Evolutionary conservation across 2,113 vertebrate species (phyloP), one percentile per base, ranked within the genome.

Genomic region (Bagarius yarrelli): DNA sequence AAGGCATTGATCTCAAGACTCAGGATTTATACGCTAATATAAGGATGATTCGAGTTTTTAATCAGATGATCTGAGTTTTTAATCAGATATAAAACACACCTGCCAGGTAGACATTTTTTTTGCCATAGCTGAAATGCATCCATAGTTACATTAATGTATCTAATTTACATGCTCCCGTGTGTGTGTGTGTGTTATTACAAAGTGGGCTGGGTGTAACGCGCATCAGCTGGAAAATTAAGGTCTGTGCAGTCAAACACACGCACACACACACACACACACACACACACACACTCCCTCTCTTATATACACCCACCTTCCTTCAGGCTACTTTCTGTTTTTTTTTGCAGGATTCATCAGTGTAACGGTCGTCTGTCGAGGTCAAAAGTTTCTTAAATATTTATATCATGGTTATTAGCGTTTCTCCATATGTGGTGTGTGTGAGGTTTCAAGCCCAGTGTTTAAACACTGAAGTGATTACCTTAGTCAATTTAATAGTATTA

Each of bases 261-360:
- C 71, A 66, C 36, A 63, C 72, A 72, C n/a, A 76, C 40, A 63
- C 64, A 75, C 14, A 74, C 59, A 72, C 59, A 79, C 36, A 77
- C 53, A 36, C 67, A 72, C 59, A 34, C 59, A 60, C 66, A 70
- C 32, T 80, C 40, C 83, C 59, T 86, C 32, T 44, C 32, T 50
- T 34, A 70, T 63, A 60, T 61, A 18, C n/a, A 13, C 81, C 73
- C 74, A 78, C 63, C 69, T 86, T 73, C 74, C 53, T 79, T 86
- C 70, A 63, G 85, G 79, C 85, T 76, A 64, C 60, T 57, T 47
- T 79, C 64, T 34, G 64, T 57, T 25, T 76, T 70, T 81, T 70
- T 81, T 73, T 60, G 21, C 78, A 78, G 76, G 83, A 83, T 76
- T 86, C 80, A 81, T 84, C 83, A 83, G 85, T 85, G 76, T 82